A percentile compares a stretch with the other conserved stretches of the same genome.
Conservation (phyloP, 2,797 vertebrate genomes). For the Arnoldichthys spilopterus region DNA sequence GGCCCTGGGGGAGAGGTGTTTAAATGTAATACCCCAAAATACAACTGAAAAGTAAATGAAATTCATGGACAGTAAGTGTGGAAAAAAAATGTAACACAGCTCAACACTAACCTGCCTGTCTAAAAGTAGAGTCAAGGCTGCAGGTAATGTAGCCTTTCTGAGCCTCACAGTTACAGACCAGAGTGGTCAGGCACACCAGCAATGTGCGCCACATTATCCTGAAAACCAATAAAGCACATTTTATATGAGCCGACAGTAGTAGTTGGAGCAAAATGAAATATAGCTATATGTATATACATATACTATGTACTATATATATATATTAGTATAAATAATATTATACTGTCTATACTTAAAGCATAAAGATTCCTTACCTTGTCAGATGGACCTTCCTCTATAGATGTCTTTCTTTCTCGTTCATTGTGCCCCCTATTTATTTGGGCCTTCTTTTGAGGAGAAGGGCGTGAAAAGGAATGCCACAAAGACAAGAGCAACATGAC, state of each 20-base stretch:
- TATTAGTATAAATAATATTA: too few relatives aligned
- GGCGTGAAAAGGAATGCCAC: conserved; percentile 61
- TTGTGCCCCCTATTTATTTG: conserved; percentile 69
- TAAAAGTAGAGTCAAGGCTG: conserved; percentile 30
- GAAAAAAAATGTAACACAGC: neutral
- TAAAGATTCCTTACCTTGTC: conserved; percentile 1
- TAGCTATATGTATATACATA: too few relatives aligned
- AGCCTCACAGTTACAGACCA: conserved; percentile 65
- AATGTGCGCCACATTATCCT: conserved; percentile 67
- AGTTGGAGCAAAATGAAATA: too few relatives aligned
- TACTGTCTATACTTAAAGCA: neutral
- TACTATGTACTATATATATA: too few relatives aligned
- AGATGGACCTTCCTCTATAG: conserved; percentile 35
- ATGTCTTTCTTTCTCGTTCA: conserved; percentile 23
- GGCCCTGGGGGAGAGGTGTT: too few relatives aligned
- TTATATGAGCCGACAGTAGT: too few relatives aligned
- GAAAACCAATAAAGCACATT: too few relatives aligned
- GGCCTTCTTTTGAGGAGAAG: conserved; percentile 47
- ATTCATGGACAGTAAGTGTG: neutral
- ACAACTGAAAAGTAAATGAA: neutral
- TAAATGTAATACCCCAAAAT: neutral
- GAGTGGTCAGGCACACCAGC: conserved; percentile 65
- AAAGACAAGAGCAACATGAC: conserved; percentile 71
- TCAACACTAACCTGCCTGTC: conserved; percentile 69
- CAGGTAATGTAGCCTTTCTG: conserved; percentile 53